Evolutionary conservation across 2,797 vertebrate species (phyloP).

Genomic region (Uromys caudimaculatus): DNA sequence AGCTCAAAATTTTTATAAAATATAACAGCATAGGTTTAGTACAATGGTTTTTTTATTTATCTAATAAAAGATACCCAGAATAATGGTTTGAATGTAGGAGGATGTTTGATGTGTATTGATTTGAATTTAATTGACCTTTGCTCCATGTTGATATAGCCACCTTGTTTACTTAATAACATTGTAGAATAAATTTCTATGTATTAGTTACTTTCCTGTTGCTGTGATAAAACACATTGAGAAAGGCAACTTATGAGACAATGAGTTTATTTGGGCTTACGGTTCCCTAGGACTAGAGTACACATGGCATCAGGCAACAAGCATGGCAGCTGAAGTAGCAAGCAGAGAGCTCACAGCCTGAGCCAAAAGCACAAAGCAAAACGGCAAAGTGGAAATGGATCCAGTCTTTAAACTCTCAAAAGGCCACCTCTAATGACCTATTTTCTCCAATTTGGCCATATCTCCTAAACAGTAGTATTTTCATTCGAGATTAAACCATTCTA

Average conservation of each 20-base stretch:
- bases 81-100: not conserved
- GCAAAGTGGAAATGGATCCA: not conserved
- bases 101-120: not conserved
- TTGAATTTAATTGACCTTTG: conserved; percentile 44
- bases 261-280: not conserved
- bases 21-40: not conserved
- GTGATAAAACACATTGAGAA: not conserved
- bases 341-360: not conserved
- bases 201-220: not conserved
- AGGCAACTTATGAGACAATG: not conserved
- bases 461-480: not conserved
- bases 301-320: not conserved
- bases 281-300: not conserved
- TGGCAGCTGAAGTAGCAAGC: not conserved
- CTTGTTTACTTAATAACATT: conserved; percentile 26
- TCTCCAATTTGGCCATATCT: not conserved
- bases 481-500: not conserved
- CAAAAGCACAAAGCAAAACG: not conserved
- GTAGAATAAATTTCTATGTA: conserved; percentile 23
- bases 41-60: conserved; percentile 5
- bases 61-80: not conserved
- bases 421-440: not conserved
- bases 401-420: not conserved
- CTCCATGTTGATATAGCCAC: not conserved
- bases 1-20: not conserved